Base-by-base conservation (phyloP, 2,113 vertebrate species). In the Seriola quinqueradiata region DNA sequence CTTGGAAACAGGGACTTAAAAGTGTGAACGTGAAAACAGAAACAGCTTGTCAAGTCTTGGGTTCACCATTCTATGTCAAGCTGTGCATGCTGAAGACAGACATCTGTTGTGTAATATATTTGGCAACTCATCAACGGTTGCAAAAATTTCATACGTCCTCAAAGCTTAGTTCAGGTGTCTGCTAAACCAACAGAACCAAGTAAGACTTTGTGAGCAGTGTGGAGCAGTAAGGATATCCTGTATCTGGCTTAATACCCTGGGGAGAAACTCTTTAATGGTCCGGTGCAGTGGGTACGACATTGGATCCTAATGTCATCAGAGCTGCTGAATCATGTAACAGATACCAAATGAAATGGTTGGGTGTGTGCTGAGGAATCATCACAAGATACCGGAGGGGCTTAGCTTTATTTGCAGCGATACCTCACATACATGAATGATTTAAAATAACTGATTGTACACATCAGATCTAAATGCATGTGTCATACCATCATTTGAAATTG, bases 301-400 rank as follows among this genome's bases (percentile, higher is more conserved):
- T 70, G 70, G 71, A 88, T 80, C 85, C 80, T 48, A 46, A 60
- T 72, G 83, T 80, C 79, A 79, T 70, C 65, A 79, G 72, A 80
- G 81, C 68, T 88, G 83, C 82, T 85, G 84, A 89, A 88, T 81
- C 73, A 79, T 80, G 84, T 79, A 90, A 89, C 46, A 23, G 84
- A 90, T 36, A 80, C 65, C 76, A 71, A 80, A 82, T 82, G 50
- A 86, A 85, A 77, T 60, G 79, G 55, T 4, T 58, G 80, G 60
- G 50, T 57, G 77, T 77, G 73, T 65, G 17, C 70, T 52, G 38
- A 75, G 75, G 52, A 72, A 74, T 87, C 61, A 80, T 73, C 63
- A 77, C 77, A 38, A 44, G 75, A 55, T 55, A 71, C 58, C 19
- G 42, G 78, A 34, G 54, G 76, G 60, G 25, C 17, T 23, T 13